These are phyloP conservation scores for Polypedilum pembai DNA, from an alignment of 1,140 invertebrate genomes.

Conservation along the genomic window DNA sequence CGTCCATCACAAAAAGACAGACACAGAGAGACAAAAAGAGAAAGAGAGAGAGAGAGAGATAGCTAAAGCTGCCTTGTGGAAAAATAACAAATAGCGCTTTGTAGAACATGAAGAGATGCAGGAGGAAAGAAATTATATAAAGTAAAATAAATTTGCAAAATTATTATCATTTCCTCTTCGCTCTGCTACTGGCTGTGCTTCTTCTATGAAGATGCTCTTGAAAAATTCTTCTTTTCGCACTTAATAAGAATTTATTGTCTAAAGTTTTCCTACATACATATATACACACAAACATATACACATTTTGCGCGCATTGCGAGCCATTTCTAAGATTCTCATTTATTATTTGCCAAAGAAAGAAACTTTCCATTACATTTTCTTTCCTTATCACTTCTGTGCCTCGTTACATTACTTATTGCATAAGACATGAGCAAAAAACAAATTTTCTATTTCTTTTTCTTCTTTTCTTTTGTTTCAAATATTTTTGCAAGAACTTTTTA, in stretches of 20 bases:
- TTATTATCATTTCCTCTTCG: not conserved
- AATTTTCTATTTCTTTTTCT: no score
- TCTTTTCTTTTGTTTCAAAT: no score
- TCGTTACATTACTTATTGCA: no score
- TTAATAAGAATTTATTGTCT: constrained; percentile 8
- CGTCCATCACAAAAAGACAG: not conserved
- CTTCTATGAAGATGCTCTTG: not conserved
- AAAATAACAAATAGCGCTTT: constrained; percentile 11
- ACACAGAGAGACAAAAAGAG: not conserved
- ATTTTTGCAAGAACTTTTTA: no score
- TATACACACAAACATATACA: not conserved
- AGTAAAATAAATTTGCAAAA: constrained; percentile 6
- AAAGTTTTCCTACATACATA: not conserved
- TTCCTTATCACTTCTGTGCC: not conserved
- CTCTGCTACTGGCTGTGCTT: not conserved
- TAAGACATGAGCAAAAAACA: no score
- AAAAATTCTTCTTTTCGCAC: not conserved
- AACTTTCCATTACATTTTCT: not conserved
- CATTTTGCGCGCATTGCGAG: not conserved
- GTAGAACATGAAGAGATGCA: not conserved
- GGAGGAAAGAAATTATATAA: not conserved
- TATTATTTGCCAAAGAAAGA: not conserved
- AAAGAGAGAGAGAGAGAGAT: not conserved
- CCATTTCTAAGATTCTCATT: not conserved
- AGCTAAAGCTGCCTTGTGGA: not conserved